Evolutionary conservation across 2,113 vertebrate genomes (phyloP).

Genomic region (Psittacara wagleri): DNA sequence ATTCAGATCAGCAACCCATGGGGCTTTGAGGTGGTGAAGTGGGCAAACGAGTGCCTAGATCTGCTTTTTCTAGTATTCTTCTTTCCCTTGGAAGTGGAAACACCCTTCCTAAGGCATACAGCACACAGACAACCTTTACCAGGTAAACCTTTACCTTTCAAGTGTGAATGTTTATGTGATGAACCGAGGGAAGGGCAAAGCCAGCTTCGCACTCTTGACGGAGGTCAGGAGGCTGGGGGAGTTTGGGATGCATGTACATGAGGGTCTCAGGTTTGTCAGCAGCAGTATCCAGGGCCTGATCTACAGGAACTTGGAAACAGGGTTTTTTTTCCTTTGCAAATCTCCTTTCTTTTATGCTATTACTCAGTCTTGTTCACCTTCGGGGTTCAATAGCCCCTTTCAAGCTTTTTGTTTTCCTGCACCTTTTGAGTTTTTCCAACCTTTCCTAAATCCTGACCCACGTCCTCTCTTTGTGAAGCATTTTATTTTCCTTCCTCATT

Average conservation of each 20-base stretch:
- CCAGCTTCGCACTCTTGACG: not conserved
- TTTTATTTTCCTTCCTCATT: slow-evolving; percentile 5
- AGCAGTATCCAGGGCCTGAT: not conserved
- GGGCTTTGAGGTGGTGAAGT: not conserved
- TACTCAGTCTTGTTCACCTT: not conserved
- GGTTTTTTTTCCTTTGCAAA: not conserved
- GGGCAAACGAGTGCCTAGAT: not conserved
- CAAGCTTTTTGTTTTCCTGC: not conserved
- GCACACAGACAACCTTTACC: not conserved
- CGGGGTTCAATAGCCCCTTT: not conserved
- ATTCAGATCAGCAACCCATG: not conserved
- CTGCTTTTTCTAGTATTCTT: not conserved
- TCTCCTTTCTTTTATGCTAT: not conserved
- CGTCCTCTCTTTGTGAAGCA: not conserved
- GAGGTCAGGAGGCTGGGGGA: not conserved
- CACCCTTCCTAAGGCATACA: not conserved
- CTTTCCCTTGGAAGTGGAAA: not conserved
- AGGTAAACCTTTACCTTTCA: not conserved
- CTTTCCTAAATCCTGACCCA: not conserved
- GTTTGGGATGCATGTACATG: not conserved
- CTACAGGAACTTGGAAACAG: not conserved
- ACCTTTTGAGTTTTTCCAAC: not conserved
- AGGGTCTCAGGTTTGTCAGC: not conserved
- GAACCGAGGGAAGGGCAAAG: not conserved
- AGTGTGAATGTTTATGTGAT: not conserved